Conservation (phyloP, 37 sponge, comb jelly and placozoan species). For the Beroe forskalii region DNA sequence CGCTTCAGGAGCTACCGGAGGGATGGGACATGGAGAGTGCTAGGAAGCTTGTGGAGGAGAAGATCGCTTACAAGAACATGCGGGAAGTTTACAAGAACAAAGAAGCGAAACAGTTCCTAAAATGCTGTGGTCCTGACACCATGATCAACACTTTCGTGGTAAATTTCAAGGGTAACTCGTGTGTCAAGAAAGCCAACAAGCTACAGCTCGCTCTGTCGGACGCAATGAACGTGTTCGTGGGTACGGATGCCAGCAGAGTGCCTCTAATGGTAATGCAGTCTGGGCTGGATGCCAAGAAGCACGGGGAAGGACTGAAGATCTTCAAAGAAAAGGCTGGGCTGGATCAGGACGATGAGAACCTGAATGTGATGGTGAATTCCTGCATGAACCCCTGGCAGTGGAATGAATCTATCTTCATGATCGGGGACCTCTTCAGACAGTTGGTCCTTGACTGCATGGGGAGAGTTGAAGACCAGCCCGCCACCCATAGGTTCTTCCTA, state of each 20-base stretch:
- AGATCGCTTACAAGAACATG: constrained; percentile 35
- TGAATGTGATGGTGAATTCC: constrained; percentile 41
- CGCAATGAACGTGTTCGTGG: constrained; percentile 43
- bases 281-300: neutral
- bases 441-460: neutral
- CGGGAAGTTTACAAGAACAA: constrained; percentile 10
- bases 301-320: neutral
- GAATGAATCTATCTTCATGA: constrained; percentile 10
- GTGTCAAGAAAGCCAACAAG: constrained; percentile 6
- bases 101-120: constrained; percentile 40
- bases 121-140: constrained; percentile 53
- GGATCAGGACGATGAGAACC: constrained; percentile 26
- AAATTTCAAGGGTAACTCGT: constrained; percentile 23
- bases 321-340: constrained; percentile 21
- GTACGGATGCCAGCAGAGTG: constrained; percentile 6
- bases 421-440: neutral
- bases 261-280: constrained; percentile 41
- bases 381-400: constrained; percentile 53
- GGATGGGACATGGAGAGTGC: constrained; percentile 37
- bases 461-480: neutral
- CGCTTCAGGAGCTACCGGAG: neutral
- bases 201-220: constrained; percentile 15
- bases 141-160: constrained; percentile 65
- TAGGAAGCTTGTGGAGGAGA: neutral
- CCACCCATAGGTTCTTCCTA: neutral